Base-by-base conservation (phyloP, 2,113 vertebrate species). In the Myodes glareolus region DNA sequence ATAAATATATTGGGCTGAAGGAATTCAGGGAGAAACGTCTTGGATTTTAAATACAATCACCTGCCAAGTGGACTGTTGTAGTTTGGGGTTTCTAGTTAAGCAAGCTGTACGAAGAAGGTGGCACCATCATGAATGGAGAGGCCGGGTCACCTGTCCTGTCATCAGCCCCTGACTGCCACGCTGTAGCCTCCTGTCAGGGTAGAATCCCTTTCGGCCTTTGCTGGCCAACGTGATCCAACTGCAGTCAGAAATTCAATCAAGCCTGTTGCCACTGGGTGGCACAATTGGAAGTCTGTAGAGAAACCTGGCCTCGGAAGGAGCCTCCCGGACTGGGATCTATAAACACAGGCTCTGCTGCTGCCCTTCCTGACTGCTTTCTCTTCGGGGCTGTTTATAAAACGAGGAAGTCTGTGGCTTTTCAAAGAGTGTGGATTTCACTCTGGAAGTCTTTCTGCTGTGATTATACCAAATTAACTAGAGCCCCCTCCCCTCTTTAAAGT, bases 221-320 rank as follows among this genome's bases (percentile, higher is more conserved):
- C 21, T 0, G 1, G 0, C 33, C 39, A 84, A 42, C 78, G 63
- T 65, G 21, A 94, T 45, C 73, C 45, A 23, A 9, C 3, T 65
- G 47, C 31, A 94, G 85, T 96, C 36, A 90, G 39, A 97, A 95
- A 86, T 88, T 89, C 78, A 97, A 88, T 14, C 94, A 97, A 94
- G 90, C 97, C 4, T 93, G 29, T 93, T 97, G 85, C 95, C 95
- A 97, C 94, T 5, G 42, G 93, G 92, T 96, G 97, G 96, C 94
- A 96, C 94, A 97, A 92, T 96, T 98, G 82, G 65, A 85, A 92
- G 61, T 94, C 87, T 97, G 55, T 81, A 97, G 77, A 97, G 96
- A 95, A 95, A 33, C 50, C 47, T 36, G 55, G 91, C 16, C 0
- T 95, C 90, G 87, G 73, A 27, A 90, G 58, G 27, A 63, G 50